phyloP scores from a whole-genome alignment of 2,888 invertebrate genomes.

The Artemia sp. region DNA sequence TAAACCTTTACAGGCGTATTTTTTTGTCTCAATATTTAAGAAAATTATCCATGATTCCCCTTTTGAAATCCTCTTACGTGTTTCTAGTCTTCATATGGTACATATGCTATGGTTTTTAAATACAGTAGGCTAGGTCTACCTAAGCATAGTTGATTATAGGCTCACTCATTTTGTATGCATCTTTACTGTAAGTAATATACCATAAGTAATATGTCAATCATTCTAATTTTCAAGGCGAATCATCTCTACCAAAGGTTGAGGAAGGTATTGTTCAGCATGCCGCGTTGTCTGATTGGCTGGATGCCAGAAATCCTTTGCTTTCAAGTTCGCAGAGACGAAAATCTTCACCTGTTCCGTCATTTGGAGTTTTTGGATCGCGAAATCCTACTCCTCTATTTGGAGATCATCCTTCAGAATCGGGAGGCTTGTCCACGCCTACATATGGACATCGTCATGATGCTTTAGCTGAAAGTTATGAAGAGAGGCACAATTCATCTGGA shows the following conservation, averaged over 20 bases:
- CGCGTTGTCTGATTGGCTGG: slow-evolving; percentile 20
- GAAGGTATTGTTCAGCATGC: slow-evolving; percentile 16
- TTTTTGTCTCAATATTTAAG: too few relatives aligned
- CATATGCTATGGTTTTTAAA: too few relatives aligned
- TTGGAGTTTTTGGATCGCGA: background rate
- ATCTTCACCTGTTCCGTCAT: slow-evolving; percentile 9
- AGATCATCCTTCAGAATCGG: slow-evolving; percentile 14
- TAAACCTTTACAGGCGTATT: too few relatives aligned
- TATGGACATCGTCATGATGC: slow-evolving; percentile 8
- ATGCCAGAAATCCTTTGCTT: slow-evolving; percentile 19
- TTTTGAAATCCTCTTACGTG: too few relatives aligned
- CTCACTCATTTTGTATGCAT: too few relatives aligned
- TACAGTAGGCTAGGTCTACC: too few relatives aligned
- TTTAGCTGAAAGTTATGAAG: background rate
- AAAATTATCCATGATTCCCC: too few relatives aligned
- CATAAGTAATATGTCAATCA: too few relatives aligned
- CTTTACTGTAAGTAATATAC: too few relatives aligned
- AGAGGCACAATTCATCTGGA: background rate
- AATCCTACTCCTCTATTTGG: slow-evolving; percentile 11
- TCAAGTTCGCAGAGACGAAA: slow-evolving; percentile 18
- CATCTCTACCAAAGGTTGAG: background rate
- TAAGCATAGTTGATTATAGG: too few relatives aligned
- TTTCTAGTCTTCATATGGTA: too few relatives aligned
- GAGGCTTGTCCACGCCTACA: background rate
- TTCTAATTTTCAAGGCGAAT: background rate